These are phyloP conservation scores for Champsocephalus gunnari DNA, from an alignment of 2,797 vertebrate genomes.

Conservation along the genomic window DNA sequence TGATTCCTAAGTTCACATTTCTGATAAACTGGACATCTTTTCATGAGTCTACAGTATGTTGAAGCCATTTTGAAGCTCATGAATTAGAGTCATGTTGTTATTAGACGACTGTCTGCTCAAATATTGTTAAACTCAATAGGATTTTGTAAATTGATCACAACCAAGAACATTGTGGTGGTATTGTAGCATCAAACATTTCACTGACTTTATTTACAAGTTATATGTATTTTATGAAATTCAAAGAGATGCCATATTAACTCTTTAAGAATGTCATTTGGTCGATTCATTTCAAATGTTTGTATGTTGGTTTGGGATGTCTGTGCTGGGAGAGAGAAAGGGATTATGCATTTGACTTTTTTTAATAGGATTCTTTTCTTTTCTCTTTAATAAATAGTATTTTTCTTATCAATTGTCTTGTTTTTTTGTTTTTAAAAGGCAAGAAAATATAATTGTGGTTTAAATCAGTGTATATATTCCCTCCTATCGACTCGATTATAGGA, in stretches of 20 bases:
- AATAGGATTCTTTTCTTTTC: constrained; percentile 33
- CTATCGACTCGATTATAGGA: not conserved
- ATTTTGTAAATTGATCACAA: constrained; percentile 22
- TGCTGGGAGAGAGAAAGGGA: constrained; percentile 2
- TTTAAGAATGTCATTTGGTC: constrained; percentile 11
- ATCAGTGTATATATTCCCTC: not conserved
- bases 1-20: not conserved
- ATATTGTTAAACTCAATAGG: constrained; percentile 11
- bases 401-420: constrained; percentile 25
- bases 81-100: not conserved
- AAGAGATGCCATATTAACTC: constrained; percentile 35
- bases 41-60: constrained; percentile 12
- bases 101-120: constrained; percentile 4
- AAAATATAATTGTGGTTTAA: not conserved
- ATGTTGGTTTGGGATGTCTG: constrained; percentile 12
- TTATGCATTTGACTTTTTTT: constrained; percentile 26
- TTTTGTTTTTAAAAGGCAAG: not conserved
- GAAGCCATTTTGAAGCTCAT: constrained; percentile 1
- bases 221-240: constrained; percentile 13
- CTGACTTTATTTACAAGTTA: constrained; percentile 11
- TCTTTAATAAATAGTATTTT: constrained; percentile 59
- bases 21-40: constrained; percentile 4
- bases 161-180: constrained; percentile 17
- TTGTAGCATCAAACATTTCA: constrained; percentile 28
- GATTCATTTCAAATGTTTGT: constrained; percentile 10